A percentile compares a stretch with the other conserved stretches of the same genome.
Evolutionary conservation across 1,140 invertebrate genomes (phyloP).

Genomic region (Papilio machaon): DNA sequence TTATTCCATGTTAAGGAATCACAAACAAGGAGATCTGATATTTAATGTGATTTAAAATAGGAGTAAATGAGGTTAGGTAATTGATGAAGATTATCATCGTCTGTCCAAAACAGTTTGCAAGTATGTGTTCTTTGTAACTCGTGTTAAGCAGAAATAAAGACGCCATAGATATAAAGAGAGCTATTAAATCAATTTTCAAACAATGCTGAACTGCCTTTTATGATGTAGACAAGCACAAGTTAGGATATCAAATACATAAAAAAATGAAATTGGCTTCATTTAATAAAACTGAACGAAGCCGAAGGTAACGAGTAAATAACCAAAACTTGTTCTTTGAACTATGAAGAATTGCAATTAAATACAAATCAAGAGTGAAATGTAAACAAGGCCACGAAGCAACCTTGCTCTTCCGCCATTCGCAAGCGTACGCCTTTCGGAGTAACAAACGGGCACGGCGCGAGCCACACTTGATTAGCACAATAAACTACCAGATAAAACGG

Average conservation of each 20-base stretch:
- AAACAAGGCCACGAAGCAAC: constrained; percentile 72
- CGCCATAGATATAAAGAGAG: background rate
- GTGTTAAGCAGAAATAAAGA: background rate
- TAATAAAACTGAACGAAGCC: background rate
- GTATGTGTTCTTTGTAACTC: background rate
- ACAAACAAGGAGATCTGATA: background rate
- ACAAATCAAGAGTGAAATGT: constrained; percentile 58
- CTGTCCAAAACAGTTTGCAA: constrained; percentile 4
- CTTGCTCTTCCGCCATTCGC: constrained; percentile 68
- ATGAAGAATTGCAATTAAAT: constrained; percentile 53
- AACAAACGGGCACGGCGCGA: constrained; percentile 71
- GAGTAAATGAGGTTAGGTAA: background rate
- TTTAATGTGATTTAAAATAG: constrained; percentile 9
- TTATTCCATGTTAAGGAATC: background rate
- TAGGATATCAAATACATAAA: background rate
- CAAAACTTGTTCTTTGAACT: background rate
- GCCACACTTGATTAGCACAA: constrained; percentile 76
- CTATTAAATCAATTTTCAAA: background rate
- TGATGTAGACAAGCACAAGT: background rate
- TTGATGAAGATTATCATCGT: background rate
- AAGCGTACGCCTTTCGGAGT: constrained; percentile 43
- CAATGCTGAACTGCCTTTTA: background rate
- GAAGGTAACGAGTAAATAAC: background rate
- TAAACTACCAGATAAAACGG: constrained; percentile 78
- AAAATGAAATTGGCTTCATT: background rate